Percentiles rank a stretch among this genome's conserved stretches.
Conservation (phyloP, 2,797 vertebrate genomes). For the Sebastes flavidus region DNA sequence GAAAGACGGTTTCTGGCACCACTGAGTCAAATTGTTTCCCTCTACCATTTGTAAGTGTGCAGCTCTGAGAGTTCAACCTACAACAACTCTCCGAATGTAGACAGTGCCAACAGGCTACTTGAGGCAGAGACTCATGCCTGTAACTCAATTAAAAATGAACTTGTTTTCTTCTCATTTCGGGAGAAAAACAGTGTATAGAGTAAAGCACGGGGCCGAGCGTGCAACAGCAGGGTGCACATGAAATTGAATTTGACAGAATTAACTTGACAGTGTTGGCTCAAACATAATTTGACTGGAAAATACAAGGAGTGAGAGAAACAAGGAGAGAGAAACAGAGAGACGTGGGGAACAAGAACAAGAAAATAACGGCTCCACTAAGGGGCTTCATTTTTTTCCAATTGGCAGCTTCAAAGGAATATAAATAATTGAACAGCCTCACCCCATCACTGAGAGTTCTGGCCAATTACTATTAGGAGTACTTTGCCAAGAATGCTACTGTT, state of each 20-base stretch:
- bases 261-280: slow-evolving; percentile 42
- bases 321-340: slow-evolving; percentile 9
- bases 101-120: slow-evolving; percentile 18
- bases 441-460: slow-evolving; percentile 64
- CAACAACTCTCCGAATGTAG: background rate
- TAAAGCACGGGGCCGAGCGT: slow-evolving; percentile 15
- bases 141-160: slow-evolving; percentile 54
- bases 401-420: slow-evolving; percentile 78
- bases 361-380: slow-evolving; percentile 54
- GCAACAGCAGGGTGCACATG: slow-evolving; percentile 28
- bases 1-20: background rate
- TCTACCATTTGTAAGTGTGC: background rate
- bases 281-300: slow-evolving; percentile 42
- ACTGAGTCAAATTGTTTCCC: background rate
- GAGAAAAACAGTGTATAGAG: slow-evolving; percentile 2
- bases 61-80: background rate
- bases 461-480: slow-evolving; percentile 68
- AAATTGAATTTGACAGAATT: slow-evolving; percentile 56
- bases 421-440: slow-evolving; percentile 76
- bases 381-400: slow-evolving; percentile 49
- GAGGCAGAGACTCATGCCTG: slow-evolving; percentile 14
- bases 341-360: slow-evolving; percentile 29
- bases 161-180: slow-evolving; percentile 54
- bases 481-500: slow-evolving; percentile 54
- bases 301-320: slow-evolving; percentile 29